Conservation (phyloP, 37 sponge, comb jelly and placozoan genomes). For the Cliona cf. orientalis region DNA sequence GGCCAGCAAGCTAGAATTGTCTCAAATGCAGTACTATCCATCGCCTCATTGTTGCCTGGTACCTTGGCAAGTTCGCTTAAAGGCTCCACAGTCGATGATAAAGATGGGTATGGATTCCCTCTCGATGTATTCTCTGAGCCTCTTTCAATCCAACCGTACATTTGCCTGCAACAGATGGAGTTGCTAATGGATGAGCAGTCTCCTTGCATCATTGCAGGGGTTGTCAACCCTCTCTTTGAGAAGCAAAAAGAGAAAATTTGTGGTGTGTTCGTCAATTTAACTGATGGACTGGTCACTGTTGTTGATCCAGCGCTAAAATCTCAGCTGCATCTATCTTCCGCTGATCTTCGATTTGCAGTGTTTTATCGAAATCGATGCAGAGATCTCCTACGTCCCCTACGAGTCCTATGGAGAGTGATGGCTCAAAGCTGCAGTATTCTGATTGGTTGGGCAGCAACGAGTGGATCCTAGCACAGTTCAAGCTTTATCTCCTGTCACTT, state of each 20-base stretch:
- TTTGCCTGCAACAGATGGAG: constrained; percentile 73
- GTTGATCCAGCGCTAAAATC: constrained; percentile 21
- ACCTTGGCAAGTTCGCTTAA: constrained; percentile 15
- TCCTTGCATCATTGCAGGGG: constrained; percentile 36
- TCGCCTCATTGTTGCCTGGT: constrained; percentile 63
- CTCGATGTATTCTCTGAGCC: constrained; percentile 9
- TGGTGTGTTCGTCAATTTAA: constrained; percentile 59
- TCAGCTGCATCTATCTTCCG: constrained; percentile 49
- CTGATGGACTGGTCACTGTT: constrained; percentile 29
- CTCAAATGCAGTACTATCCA: constrained; percentile 27
- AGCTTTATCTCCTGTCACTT: constrained; percentile 56
- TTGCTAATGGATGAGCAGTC: not conserved
- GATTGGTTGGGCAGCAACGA: constrained; percentile 81
- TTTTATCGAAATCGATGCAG: constrained; percentile 5
- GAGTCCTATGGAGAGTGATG: not conserved
- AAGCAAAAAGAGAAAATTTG: constrained; percentile 48
- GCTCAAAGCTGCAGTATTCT: not conserved
- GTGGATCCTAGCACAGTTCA: constrained; percentile 75
- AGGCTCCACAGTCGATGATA: not conserved
- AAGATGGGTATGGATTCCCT: constrained; percentile 34
- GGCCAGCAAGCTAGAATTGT: constrained; percentile 27
- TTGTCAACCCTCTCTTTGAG: constrained; percentile 74
- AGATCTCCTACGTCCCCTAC: not conserved
- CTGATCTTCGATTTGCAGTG: constrained; percentile 74
- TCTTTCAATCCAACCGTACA: constrained; percentile 54